A percentile compares a stretch with the other conserved stretches of the same genome.
These are phyloP conservation scores for Dreissena rostriformis DNA, from an alignment of 1,140 invertebrate genomes.

Conservation along the genomic window DNA sequence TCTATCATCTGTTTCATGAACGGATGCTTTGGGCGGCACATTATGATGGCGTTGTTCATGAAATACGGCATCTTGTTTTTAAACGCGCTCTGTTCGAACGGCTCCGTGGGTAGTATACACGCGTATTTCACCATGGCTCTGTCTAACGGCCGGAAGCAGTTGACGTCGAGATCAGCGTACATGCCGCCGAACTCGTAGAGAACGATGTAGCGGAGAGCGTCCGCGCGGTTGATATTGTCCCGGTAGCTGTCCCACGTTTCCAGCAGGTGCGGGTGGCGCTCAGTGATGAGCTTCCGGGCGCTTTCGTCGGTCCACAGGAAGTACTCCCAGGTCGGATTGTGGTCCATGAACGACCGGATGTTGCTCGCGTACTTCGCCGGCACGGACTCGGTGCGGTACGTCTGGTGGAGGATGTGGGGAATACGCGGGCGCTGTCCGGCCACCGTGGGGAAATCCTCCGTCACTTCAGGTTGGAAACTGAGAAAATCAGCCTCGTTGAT, in stretches of 20 bases:
- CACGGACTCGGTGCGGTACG: not conserved
- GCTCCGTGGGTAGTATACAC: constrained; percentile 72
- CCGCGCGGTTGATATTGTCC: constrained; percentile 65
- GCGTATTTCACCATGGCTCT: constrained; percentile 61
- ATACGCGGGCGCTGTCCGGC: not conserved
- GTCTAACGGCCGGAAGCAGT: constrained; percentile 65
- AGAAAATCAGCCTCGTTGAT: too few species aligned
- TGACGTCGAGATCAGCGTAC: constrained; percentile 74
- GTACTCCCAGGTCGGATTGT: constrained; percentile 68
- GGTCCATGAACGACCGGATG: constrained; percentile 12
- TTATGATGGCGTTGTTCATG: constrained; percentile 74
- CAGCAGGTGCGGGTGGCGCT: constrained; percentile 65
- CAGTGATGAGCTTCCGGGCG: constrained; percentile 61
- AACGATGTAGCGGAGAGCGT: constrained; percentile 70
- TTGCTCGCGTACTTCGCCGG: not conserved
- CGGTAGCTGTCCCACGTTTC: constrained; percentile 65
- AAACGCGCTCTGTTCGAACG: constrained; percentile 68
- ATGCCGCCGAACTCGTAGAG: constrained; percentile 73
- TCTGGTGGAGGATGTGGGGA: constrained; percentile 39
- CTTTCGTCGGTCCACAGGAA: constrained; percentile 75
- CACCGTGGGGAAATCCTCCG: constrained; percentile 15
- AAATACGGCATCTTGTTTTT: constrained; percentile 62
- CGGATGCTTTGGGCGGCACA: constrained; percentile 68
- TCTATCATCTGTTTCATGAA: constrained; percentile 69
- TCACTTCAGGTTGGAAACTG: constrained; percentile 1